Evolutionary conservation across 2,888 invertebrate genomes (phyloP).

Genomic region (Anarsia innoxiella): DNA sequence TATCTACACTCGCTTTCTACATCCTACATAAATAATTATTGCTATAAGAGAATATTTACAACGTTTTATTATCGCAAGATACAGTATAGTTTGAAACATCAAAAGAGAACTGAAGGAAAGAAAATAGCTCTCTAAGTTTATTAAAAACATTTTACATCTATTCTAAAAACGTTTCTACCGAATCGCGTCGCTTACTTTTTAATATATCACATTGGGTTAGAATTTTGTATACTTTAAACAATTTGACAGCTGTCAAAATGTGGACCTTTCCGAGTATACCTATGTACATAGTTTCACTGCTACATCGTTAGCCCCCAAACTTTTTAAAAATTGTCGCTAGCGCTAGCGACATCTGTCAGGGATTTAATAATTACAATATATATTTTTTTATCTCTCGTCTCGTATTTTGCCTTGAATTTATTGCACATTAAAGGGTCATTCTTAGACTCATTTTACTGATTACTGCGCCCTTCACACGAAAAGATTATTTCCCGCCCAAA

Average conservation of each 20-base stretch:
- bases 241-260: slow-evolving; percentile 21
- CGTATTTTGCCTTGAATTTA: too few species aligned
- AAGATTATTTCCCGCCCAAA: too few species aligned
- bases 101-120: slow-evolving; percentile 48
- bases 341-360: too few species aligned
- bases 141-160: slow-evolving; percentile 25
- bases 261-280: slow-evolving; percentile 14
- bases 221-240: slow-evolving; percentile 61
- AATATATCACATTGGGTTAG: slow-evolving; percentile 71
- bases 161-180: slow-evolving; percentile 37
- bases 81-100: slow-evolving; percentile 39
- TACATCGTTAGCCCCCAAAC: slow-evolving; percentile 11
- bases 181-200: slow-evolving; percentile 43
- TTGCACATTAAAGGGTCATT: too few species aligned
- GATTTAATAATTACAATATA: too few species aligned
- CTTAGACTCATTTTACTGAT: too few species aligned
- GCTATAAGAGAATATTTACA: slow-evolving; percentile 55
- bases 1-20: too few species aligned
- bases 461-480: too few species aligned
- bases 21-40: slow-evolving; percentile 57
- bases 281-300: slow-evolving; percentile 14
- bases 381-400: too few species aligned
- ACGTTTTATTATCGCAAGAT: slow-evolving; percentile 29
- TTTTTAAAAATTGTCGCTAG: too few species aligned
- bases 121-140: slow-evolving; percentile 23